A percentile compares a stretch with the other conserved stretches of the same genome.
Conservation (phyloP, 2,113 vertebrate genomes). For the Melanostigma gelatinosum region DNA sequence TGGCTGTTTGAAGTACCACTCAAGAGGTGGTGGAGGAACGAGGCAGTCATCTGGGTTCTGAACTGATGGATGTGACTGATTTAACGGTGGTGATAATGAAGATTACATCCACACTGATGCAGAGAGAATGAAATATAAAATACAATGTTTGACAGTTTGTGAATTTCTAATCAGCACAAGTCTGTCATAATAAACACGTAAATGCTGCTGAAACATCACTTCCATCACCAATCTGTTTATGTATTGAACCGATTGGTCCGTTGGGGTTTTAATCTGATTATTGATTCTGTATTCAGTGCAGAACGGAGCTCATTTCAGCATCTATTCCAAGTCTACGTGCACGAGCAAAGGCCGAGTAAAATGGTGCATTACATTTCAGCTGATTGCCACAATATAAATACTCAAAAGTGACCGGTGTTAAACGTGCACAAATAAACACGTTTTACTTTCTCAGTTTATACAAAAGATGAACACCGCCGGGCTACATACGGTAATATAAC, state of each 20-base stretch:
- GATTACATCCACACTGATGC: not conserved
- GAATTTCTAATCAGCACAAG: not conserved
- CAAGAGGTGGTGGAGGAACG: not conserved
- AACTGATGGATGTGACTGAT: no score
- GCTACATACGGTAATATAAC: no score
- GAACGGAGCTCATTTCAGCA: no score
- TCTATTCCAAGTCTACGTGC: no score
- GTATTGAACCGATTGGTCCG: not conserved
- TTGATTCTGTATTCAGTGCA: no score
- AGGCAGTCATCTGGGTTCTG: not conserved
- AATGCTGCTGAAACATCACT: no score
- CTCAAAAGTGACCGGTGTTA: not conserved
- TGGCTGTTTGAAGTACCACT: conserved; percentile 17
- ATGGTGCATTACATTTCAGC: no score
- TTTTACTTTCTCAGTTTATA: not conserved
- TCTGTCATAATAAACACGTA: not conserved
- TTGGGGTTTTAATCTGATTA: not conserved
- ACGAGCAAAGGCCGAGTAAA: not conserved
- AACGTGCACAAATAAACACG: not conserved
- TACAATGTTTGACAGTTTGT: not conserved
- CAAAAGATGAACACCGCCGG: no score
- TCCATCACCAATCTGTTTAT: not conserved
- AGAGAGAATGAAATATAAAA: not conserved
- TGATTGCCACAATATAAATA: no score
- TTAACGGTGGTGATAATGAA: not conserved